Conservation (phyloP, 2,797 vertebrate genomes). For the Pantherophis vulpinus region DNA sequence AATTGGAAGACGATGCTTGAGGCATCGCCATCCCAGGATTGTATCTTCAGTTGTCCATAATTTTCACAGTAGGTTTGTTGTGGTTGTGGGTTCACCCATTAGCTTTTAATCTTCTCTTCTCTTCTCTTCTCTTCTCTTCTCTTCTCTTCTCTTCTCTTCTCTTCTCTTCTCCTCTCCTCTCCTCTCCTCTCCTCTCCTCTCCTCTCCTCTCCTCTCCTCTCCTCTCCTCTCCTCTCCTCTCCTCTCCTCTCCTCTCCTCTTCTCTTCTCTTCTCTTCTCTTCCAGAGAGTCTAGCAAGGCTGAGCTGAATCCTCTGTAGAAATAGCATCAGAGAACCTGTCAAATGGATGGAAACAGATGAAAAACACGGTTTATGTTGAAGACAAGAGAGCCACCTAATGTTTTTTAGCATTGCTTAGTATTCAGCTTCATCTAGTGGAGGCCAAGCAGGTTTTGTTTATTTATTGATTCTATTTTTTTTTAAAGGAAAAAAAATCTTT, state of each 20-base stretch:
- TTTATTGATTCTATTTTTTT: background rate
- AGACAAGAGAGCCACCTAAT: background rate
- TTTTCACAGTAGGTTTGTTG: background rate
- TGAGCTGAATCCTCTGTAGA: background rate
- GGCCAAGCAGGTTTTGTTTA: background rate
- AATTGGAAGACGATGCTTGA: background rate
- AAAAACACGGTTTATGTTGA: background rate
- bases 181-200: background rate
- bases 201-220: too few relatives aligned
- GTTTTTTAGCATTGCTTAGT: background rate
- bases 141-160: too few relatives aligned
- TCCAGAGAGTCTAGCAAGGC: constrained; percentile 24
- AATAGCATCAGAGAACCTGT: background rate
- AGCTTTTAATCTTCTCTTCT: background rate
- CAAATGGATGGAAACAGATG: constrained; percentile 19
- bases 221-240: too few relatives aligned
- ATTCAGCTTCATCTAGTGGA: background rate
- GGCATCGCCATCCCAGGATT: background rate
- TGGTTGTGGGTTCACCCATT: background rate
- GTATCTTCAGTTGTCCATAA: background rate
- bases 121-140: background rate
- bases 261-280: too few relatives aligned
- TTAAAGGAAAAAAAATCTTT: background rate
- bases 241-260: too few relatives aligned
- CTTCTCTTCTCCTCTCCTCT: too few relatives aligned